phyloP scores from a whole-genome alignment of 2,113 vertebrate species.

The Tragelaphus scriptus region DNA sequence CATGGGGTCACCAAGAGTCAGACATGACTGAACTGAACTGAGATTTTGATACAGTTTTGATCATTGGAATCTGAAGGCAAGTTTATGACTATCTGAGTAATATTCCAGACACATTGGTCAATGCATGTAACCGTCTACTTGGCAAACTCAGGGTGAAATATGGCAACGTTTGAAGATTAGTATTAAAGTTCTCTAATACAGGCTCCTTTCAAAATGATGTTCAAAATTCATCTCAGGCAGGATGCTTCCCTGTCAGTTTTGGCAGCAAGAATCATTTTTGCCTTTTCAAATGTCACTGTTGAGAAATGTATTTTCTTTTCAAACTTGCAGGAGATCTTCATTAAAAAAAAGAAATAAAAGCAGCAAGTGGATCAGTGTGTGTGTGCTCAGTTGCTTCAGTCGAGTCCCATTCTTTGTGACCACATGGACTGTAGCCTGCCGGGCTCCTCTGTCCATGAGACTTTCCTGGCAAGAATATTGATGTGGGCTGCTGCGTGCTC shows the following conservation, averaged over 20 bases:
- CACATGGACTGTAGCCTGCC: not conserved
- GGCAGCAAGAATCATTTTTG: slow-evolving; percentile 22
- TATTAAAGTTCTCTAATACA: slow-evolving; percentile 39
- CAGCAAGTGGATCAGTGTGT: not conserved
- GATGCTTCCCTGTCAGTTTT: slow-evolving; percentile 35
- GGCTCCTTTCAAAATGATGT: slow-evolving; percentile 36
- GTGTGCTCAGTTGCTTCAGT: not conserved
- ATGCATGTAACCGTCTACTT: not conserved
- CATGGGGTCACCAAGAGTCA: not conserved
- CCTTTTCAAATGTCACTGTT: slow-evolving; percentile 1
- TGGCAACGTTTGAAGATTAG: slow-evolving; percentile 35
- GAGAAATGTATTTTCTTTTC: slow-evolving; percentile 43
- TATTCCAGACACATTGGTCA: slow-evolving; percentile 38
- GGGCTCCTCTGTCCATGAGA: not conserved
- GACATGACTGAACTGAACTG: not conserved
- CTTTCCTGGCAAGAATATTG: not conserved
- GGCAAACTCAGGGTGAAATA: slow-evolving; percentile 20
- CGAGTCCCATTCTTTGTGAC: fast-evolving
- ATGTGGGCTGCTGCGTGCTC: not conserved
- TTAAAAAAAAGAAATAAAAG: not conserved
- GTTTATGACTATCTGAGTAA: not conserved
- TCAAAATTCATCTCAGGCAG: slow-evolving; percentile 33
- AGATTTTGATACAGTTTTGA: not conserved
- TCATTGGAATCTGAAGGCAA: not conserved
- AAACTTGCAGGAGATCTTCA: slow-evolving; percentile 36